Base-by-base conservation (phyloP, 1,140 invertebrate genomes). In the Sitodiplosis mosellana region DNA sequence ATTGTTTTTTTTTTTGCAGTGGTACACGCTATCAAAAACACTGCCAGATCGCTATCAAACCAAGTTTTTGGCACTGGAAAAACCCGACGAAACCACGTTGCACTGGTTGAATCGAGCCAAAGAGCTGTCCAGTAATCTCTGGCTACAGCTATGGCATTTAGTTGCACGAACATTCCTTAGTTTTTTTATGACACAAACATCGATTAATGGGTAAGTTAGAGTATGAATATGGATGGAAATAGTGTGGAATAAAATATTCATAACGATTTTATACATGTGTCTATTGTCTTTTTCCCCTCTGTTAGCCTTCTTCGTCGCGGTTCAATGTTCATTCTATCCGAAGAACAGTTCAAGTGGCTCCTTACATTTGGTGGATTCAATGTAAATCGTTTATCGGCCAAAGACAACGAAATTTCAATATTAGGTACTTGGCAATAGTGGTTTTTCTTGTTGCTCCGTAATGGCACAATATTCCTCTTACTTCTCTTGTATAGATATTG, bases 261-360 rank as follows among this genome's bases (percentile, higher is more conserved):
- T n/a, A n/a, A n/a, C n/a, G n/a, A n/a, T n/a, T n/a, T n/a, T n/a
- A n/a, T n/a, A n/a, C n/a, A n/a, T n/a, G n/a, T n/a, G n/a, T n/a
- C 17, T 11, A 18, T 18, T 43, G 10, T 43, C 3, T 19, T 17
- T 43, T n/a, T n/a, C n/a, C 18, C 2, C 15, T 2, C 22, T 45
- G 5, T 45, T 33, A 45, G 43, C 0, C 55, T 63, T 12, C 65
- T 92, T 6, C 74, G 78, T 36, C 69, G 88, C 46, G 89, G 89
- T 7, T 88, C 86, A 1, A 93, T 93, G 89, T 91, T 90, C 61
- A 83, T 93, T 4, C 76, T 88, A 55, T 91, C 87, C 0, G 62
- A 64, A 47, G 53, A 59, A 22, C 87, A 93, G 58, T 81, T 90
- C 54, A 63, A 71, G 49, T 66, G 69, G 50, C 66, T 92, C 34